phyloP scores from a whole-genome alignment of 2,113 vertebrate species.

The Grammomys dolichurus region DNA sequence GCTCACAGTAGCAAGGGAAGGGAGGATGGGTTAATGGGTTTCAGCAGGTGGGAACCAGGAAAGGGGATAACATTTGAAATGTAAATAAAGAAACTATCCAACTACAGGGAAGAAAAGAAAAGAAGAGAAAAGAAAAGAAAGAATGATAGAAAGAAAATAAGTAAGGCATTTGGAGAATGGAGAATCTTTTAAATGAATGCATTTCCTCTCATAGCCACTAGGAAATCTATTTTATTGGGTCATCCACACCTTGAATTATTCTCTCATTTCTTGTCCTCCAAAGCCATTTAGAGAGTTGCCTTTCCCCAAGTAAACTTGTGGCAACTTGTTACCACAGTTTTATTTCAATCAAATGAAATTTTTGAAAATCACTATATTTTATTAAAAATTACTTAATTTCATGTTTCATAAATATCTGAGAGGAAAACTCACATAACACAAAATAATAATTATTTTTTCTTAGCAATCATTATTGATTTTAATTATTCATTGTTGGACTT shows the following conservation, averaged over 20 bases:
- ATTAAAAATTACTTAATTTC: constrained; percentile 42
- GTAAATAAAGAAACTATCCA: too few species aligned
- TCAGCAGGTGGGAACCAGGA: too few species aligned
- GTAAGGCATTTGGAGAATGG: background rate
- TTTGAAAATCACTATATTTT: background rate
- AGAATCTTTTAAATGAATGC: background rate
- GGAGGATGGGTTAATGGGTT: too few species aligned
- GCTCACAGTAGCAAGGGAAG: too few species aligned
- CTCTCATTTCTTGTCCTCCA: background rate
- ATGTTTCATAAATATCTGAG: constrained; percentile 55
- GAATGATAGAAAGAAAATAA: too few species aligned
- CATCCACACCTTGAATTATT: background rate
- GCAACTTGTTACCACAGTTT: background rate
- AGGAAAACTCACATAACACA: background rate
- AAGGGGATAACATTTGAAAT: too few species aligned
- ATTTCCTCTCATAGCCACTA: background rate
- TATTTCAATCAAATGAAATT: background rate
- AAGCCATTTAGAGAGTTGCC: background rate
- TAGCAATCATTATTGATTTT: constrained; percentile 66
- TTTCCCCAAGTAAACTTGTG: background rate
- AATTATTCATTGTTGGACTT: constrained; percentile 66
- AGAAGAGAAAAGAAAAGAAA: too few species aligned
- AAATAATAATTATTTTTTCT: constrained; percentile 33
- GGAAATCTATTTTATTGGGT: background rate
- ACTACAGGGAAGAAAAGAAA: too few species aligned